Percentiles rank a stretch among this genome's conserved stretches.
These are phyloP conservation scores for Elephas maximus DNA, from an alignment of 2,113 vertebrate genomes.

Conservation along the genomic window DNA sequence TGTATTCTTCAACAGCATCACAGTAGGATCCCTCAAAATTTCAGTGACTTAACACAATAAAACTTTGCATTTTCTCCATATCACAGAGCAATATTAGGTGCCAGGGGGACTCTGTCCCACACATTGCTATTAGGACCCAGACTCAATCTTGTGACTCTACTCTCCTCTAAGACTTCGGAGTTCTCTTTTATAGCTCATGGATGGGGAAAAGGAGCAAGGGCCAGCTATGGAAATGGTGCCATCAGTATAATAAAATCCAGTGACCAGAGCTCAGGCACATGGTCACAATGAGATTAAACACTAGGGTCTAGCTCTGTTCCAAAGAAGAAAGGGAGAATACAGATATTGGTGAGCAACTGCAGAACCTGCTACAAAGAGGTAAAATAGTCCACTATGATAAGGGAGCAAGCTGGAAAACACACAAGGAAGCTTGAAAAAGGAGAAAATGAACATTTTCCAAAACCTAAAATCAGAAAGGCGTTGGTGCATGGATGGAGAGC, in stretches of 20 bases:
- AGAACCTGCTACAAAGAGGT: neutral
- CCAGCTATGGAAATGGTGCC: neutral
- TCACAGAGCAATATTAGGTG: neutral
- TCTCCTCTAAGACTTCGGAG: neutral
- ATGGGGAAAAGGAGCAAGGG: neutral
- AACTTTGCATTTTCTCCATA: neutral
- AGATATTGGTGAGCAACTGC: neutral
- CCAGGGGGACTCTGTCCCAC: neutral
- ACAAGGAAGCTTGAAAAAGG: neutral
- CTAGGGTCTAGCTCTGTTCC: neutral
- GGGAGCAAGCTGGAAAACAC: neutral
- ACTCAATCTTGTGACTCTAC: neutral
- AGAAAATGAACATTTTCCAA: neutral
- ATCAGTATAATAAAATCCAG: neutral
- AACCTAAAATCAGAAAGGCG: neutral
- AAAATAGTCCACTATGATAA: neutral
- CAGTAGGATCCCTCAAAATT: neutral
- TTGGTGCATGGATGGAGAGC: neutral
- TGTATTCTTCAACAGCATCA: neutral
- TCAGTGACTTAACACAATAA: neutral
- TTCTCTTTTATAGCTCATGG: neutral
- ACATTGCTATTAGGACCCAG: neutral
- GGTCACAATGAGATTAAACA: neutral
- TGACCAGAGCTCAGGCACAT: neutral
- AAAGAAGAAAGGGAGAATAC: neutral